A percentile compares a stretch with the other conserved stretches of the same genome.
Conservation (phyloP, 2,113 vertebrate species). For the Morone saxatilis region DNA sequence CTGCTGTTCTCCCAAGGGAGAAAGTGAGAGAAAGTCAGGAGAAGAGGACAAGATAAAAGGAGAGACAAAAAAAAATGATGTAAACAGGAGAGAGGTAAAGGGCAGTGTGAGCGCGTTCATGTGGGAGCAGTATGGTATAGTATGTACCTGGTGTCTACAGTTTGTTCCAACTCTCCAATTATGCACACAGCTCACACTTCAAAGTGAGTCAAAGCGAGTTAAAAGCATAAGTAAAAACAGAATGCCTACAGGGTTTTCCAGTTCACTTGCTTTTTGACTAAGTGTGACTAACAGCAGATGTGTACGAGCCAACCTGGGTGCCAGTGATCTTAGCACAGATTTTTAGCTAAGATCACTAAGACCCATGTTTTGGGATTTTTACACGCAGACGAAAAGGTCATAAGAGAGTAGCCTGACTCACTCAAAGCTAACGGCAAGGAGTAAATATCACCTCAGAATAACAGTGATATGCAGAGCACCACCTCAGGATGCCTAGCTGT, state of each 20-base stretch:
- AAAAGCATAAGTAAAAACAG: slow-evolving; percentile 21
- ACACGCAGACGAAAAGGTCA: not conserved
- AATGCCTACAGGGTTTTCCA: slow-evolving; percentile 16
- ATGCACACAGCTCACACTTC: slow-evolving; percentile 31
- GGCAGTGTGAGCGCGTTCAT: slow-evolving; percentile 15
- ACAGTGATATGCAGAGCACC: not conserved
- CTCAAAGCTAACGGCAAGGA: not conserved
- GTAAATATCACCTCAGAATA: slow-evolving; percentile 14
- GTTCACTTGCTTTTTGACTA: slow-evolving; percentile 29
- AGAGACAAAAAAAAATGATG: slow-evolving; percentile 31
- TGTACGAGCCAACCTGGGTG: slow-evolving; percentile 1
- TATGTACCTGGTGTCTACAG: slow-evolving; percentile 38
- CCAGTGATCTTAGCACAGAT: slow-evolving; percentile 2
- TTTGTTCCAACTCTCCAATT: slow-evolving; percentile 21
- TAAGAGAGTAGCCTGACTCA: slow-evolving; percentile 4
- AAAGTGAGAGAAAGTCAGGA: slow-evolving; percentile 49
- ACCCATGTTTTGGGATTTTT: slow-evolving; percentile 14
- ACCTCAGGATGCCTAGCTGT: not conserved
- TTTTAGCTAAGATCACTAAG: not conserved
- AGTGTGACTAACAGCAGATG: slow-evolving; percentile 44
- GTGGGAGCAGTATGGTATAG: slow-evolving; percentile 12
- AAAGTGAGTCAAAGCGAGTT: slow-evolving; percentile 32
- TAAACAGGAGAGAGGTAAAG: slow-evolving; percentile 30
- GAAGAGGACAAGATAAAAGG: slow-evolving; percentile 66
- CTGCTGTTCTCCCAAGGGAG: slow-evolving; percentile 68